These are phyloP conservation scores for Sporophila hypoxantha DNA, from an alignment of 2,113 vertebrate species.

Conservation along the genomic window DNA sequence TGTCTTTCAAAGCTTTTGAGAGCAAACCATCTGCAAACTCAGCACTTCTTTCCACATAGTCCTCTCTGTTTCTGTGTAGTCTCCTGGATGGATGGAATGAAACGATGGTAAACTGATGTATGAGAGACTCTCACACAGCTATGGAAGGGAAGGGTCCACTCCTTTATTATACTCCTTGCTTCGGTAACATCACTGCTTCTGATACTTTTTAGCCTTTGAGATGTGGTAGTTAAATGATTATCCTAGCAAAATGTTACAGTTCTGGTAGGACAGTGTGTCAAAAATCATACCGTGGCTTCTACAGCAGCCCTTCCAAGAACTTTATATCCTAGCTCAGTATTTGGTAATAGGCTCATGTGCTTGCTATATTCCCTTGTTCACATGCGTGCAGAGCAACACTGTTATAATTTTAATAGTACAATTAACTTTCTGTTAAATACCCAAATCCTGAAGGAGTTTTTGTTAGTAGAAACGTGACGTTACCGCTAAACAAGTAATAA, in stretches of 20 bases:
- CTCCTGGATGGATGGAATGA: constrained; percentile 99
- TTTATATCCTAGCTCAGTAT: constrained; percentile 81
- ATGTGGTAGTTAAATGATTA: constrained; percentile 79
- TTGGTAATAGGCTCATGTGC: constrained; percentile 70
- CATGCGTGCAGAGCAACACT: constrained; percentile 79
- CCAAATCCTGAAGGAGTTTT: constrained; percentile 80
- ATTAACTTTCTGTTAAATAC: constrained; percentile 72
- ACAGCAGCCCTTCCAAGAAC: constrained; percentile 86
- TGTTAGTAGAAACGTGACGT: constrained; percentile 96
- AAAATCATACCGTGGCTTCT: constrained; percentile 87
- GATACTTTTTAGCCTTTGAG: constrained; percentile 87
- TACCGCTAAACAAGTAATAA: constrained; percentile 99
- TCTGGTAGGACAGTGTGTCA: constrained; percentile 88
- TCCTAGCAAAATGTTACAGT: constrained; percentile 86
- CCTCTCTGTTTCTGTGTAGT: constrained; percentile 91
- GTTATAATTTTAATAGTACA: constrained; percentile 73
- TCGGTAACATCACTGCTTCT: constrained; percentile 99
- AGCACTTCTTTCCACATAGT: constrained; percentile 98
- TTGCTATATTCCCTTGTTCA: constrained; percentile 76
- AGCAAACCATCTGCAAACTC: constrained; percentile 98
- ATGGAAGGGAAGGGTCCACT: constrained; percentile 97
- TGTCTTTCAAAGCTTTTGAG: constrained; percentile 99
- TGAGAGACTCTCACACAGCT: constrained; percentile 93
- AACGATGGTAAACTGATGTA: constrained; percentile 95
- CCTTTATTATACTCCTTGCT: constrained; percentile 99